Evolutionary conservation across 2,888 invertebrate species (phyloP), one percentile per base, ranked within the genome.

Genomic region (Ectemnius continuus): DNA sequence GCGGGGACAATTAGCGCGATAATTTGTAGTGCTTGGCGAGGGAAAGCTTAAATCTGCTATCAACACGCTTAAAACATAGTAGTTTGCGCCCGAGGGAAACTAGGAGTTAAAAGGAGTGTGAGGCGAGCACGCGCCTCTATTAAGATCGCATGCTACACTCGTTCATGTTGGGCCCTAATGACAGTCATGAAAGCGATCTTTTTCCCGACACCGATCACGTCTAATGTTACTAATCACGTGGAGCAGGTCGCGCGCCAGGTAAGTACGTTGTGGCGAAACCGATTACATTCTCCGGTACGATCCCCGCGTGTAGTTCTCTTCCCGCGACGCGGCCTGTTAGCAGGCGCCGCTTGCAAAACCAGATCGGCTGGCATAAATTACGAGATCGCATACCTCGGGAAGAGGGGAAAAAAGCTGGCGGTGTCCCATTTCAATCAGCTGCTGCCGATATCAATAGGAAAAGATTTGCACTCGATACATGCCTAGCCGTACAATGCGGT

Each of bases 321-420:
- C 48, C 61, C 16, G 56, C 36, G 36, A 36, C 36, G 56, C 36
- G 36, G 11, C 36, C 26, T 63, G 60, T 52, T 18, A 28, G 58
- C 75, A 70, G 78, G 78, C 78, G 79, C 79, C 78, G 79, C 78
- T 67, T 79, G 70, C 75, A 61, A 63, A 78, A 70, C 78, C 78
- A 72, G 77, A 77, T 63, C 58, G 66, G 28, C 69, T n/a, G 20
- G 73, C 72, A 79, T 79, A 78, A 79, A 76, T 76, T 78, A 75
- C 61, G 36, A 36, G 36, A 16, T 14, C 61, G 67, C 64, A 61
- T 52, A 56, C 61, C 69, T 70, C 57, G 8, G 63, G 20, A 47
- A 36, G 1, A 6, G 11, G 14, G 18, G 56, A 61, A 69, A 72
- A 72, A 79, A 67, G 67, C 66, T 36, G 62, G 67, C 28, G 63